Evolutionary conservation across 1,140 invertebrate species (phyloP).

Genomic region (Drosophila sp.): DNA sequence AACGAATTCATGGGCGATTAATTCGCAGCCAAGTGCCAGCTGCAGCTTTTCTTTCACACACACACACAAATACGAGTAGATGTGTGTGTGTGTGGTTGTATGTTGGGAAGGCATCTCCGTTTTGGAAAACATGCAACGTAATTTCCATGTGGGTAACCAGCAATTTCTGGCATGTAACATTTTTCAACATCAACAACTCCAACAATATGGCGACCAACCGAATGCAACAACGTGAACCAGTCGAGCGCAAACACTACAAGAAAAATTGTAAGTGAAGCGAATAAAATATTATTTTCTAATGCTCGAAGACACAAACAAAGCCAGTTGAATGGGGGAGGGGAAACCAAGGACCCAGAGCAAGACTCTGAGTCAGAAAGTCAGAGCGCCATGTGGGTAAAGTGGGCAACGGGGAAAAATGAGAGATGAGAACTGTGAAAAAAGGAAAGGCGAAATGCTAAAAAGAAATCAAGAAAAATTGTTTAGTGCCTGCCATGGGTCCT

Average conservation of each 20-base stretch:
- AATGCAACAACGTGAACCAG: constrained; percentile 41
- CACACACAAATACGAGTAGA: background rate
- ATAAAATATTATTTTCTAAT: constrained; percentile 82
- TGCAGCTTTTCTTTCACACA: background rate
- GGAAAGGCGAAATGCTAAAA: constrained; percentile 42
- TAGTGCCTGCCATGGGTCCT: constrained; percentile 38
- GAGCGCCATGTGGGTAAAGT: constrained; percentile 12
- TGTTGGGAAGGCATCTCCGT: background rate
- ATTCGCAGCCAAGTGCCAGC: background rate
- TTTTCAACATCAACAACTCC: constrained; percentile 82
- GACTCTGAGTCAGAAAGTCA: constrained; percentile 4
- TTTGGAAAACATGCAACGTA: constrained; percentile 71
- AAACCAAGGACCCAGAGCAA: background rate
- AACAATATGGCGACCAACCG: constrained; percentile 68
- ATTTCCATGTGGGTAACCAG: constrained; percentile 82
- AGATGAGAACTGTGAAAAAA: constrained; percentile 30
- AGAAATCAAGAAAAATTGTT: constrained; percentile 79
- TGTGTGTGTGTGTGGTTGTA: background rate
- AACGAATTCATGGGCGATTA: background rate
- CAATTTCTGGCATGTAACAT: constrained; percentile 81
- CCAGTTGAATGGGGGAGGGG: background rate
- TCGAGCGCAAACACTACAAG: constrained; percentile 76
- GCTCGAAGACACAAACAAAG: constrained; percentile 62
- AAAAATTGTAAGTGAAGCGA: constrained; percentile 80
- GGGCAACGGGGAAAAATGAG: constrained; percentile 29